phyloP scores from a whole-genome alignment of 1,140 invertebrate genomes.

The Pogonomyrmex californicus region DNA sequence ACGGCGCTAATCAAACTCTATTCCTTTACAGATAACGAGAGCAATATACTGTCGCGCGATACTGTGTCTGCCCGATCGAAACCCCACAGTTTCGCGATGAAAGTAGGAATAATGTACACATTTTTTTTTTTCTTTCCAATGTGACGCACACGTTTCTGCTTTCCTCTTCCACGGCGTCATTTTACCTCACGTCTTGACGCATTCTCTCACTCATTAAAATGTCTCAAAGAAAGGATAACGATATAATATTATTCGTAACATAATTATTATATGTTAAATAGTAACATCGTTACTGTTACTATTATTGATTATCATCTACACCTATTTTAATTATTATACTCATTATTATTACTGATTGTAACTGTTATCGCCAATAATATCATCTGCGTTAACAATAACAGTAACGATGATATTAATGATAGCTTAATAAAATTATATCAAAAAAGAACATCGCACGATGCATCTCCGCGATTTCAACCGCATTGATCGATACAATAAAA shows the following conservation, averaged over 20 bases:
- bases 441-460: conserved; percentile 54
- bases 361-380: conserved; percentile 52
- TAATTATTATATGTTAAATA: conserved; percentile 64
- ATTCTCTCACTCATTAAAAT: conserved; percentile 69
- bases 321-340: conserved; percentile 44
- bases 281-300: conserved; percentile 68
- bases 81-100: conserved; percentile 2
- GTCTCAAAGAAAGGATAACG: conserved; percentile 71
- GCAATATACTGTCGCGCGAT: conserved; percentile 43
- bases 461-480: conserved; percentile 21
- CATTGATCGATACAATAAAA: conserved; percentile 25
- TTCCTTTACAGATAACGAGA: conserved; percentile 50
- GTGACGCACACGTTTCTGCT: background rate
- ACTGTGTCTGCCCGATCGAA: conserved; percentile 4
- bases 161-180: conserved; percentile 6
- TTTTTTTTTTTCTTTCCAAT: background rate
- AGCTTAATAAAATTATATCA: conserved; percentile 53
- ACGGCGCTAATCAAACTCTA: conserved; percentile 67
- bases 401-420: conserved; percentile 58
- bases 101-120: conserved; percentile 64
- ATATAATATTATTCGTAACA: conserved; percentile 45
- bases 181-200: conserved; percentile 19
- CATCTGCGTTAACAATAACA: conserved; percentile 72
- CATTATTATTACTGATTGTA: conserved; percentile 47
- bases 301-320: conserved; percentile 62